Base-by-base conservation (phyloP, 1,140 invertebrate genomes). In the Zaprionus ornatus region DNA sequence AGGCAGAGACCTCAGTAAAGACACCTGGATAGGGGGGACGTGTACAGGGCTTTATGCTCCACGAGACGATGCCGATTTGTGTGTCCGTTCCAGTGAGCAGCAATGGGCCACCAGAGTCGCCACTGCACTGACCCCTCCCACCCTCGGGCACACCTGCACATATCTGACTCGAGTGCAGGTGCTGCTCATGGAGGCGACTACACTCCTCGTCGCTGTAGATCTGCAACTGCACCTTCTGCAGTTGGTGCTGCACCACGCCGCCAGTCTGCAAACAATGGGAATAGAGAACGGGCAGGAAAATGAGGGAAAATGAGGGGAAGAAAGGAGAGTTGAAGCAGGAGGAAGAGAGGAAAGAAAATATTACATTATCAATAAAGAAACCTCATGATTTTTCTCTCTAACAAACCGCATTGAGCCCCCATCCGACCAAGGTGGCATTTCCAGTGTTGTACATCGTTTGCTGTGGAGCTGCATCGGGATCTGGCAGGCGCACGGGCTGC, bases 1-100 rank as follows among this genome's bases (percentile, higher is more conserved):
- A 94, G 21, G 84, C 83, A 0, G 93, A 88, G 0, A 95, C 93
- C 76, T 92, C 93, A 0, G 95, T 93, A 19, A 93, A 94, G 3
- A 94, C 93, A 7, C 93, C 93, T 6, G 93, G 93, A 66, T 92
- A 92, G 12, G 88, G 92, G 6, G 91, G 80, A 1, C 80, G 72
- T 4, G 93, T 91, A 56, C 94, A 94, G 1, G 93, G 93, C 67
- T 93, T 93, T 1, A 83, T 72, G 54, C 93, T 93, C 93, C 93
- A 93, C 2, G 93, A 93, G 27, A 93, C 93, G n/a, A 93, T 92
- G 0, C 93, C 93, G 15, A 92, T 80, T 64, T 93, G 92, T n/a
- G 80, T 84, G 35, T 85, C 82, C 12, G 9, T 32, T 7, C 78
- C 82, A 13, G 79, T 63, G 0, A 93, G 63, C 3, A 93, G 54